A percentile compares a stretch with the other conserved stretches of the same genome.
phyloP scores from a whole-genome alignment of 2,797 vertebrate genomes.

The Pterois miles region DNA sequence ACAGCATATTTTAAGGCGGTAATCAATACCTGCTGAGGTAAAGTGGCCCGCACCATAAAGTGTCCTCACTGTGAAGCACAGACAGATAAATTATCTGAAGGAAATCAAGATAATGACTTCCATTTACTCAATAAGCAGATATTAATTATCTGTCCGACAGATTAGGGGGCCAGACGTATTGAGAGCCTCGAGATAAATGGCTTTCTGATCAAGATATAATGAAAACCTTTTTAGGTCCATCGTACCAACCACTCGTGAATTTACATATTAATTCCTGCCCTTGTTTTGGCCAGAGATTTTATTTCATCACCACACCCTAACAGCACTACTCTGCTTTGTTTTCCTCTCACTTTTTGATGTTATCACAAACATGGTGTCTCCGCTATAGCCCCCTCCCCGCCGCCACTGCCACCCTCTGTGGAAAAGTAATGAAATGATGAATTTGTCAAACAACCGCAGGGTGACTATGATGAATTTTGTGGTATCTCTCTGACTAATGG shows the following conservation, averaged over 20 bases:
- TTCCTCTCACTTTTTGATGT: slow-evolving; percentile 52
- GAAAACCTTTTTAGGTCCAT: slow-evolving; percentile 73
- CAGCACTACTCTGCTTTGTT: slow-evolving; percentile 32
- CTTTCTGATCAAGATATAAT: slow-evolving; percentile 77
- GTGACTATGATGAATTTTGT: slow-evolving; percentile 80
- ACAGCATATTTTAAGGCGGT: slow-evolving; percentile 31
- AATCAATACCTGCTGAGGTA: slow-evolving; percentile 66
- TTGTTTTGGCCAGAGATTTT: slow-evolving; percentile 43
- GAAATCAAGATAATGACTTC: slow-evolving; percentile 80
- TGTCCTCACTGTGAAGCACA: slow-evolving; percentile 55
- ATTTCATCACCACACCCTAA: slow-evolving; percentile 36
- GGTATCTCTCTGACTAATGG: slow-evolving; percentile 79
- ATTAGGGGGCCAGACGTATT: slow-evolving; percentile 70
- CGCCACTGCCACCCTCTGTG: slow-evolving; percentile 36
- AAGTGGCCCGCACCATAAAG: slow-evolving; percentile 56
- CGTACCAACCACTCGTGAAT: slow-evolving; percentile 54
- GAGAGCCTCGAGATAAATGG: slow-evolving; percentile 74
- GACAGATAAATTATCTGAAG: slow-evolving; percentile 74
- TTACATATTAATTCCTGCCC: slow-evolving; percentile 60
- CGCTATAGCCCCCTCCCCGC: background rate
- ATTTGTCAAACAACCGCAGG: slow-evolving; percentile 77
- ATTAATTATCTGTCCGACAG: slow-evolving; percentile 80
- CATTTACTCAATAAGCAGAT: slow-evolving; percentile 83
- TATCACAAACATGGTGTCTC: slow-evolving; percentile 49
- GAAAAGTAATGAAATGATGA: slow-evolving; percentile 80